Conservation (phyloP, 1,140 invertebrate genomes). For the Psix sp. region DNA sequence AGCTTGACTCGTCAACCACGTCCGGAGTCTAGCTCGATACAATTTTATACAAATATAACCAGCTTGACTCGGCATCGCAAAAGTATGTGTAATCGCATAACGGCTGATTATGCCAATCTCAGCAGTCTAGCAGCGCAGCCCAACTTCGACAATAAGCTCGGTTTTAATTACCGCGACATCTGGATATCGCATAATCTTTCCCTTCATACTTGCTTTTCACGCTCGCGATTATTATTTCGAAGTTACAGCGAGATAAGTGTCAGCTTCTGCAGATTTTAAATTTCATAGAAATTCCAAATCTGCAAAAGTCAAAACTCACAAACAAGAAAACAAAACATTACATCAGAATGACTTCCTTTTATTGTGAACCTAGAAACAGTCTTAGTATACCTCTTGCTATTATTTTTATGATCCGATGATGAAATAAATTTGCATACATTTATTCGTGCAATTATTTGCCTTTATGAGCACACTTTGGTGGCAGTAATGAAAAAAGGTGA, state of each 20-base stretch:
- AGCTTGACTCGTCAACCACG: conserved; percentile 49
- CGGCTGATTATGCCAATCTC: conserved; percentile 52
- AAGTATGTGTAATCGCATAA: conserved; percentile 41
- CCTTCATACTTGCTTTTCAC: conserved; percentile 57
- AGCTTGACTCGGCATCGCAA: conserved; percentile 20
- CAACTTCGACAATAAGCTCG: conserved; percentile 74
- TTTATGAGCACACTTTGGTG: too few relatives aligned
- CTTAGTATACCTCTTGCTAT: too few relatives aligned
- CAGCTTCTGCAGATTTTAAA: conserved; percentile 49
- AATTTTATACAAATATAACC: too few relatives aligned
- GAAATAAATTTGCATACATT: too few relatives aligned
- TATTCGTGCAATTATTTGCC: too few relatives aligned
- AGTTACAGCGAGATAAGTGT: conserved; percentile 73
- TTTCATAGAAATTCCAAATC: conserved; percentile 26
- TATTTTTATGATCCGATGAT: too few relatives aligned
- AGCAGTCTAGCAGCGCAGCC: conserved; percentile 46
- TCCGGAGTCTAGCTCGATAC: conserved; percentile 14
- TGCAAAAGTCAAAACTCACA: too few relatives aligned
- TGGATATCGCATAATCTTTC: conserved; percentile 72
- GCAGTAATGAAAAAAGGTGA: conserved; percentile 20
- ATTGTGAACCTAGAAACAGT: too few relatives aligned
- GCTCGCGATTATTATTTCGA: conserved; percentile 65
- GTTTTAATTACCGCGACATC: conserved; percentile 77
- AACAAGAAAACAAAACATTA: too few relatives aligned
- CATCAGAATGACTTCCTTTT: too few relatives aligned